Conservation (phyloP, 2,797 vertebrate genomes). For the Mycteria americana region DNA sequence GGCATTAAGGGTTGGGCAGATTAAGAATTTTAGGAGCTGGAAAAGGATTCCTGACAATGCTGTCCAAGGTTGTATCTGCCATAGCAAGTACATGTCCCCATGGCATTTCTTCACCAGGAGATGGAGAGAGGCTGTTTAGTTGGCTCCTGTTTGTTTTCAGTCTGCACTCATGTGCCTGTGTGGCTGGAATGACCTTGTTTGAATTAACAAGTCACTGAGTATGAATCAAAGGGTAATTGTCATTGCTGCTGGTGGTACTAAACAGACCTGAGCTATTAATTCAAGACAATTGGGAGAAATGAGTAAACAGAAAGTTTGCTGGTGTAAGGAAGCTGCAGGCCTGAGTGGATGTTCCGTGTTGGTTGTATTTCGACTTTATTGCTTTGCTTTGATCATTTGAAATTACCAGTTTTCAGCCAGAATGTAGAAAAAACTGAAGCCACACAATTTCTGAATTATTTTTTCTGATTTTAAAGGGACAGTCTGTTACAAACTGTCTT, state of each 20-base stretch:
- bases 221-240: slow-evolving; percentile 52
- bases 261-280: slow-evolving; percentile 56
- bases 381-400: slow-evolving; percentile 47
- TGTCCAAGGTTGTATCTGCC: background rate
- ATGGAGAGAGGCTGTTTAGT: background rate
- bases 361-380: slow-evolving; percentile 18
- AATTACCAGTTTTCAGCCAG: slow-evolving; percentile 5
- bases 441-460: background rate
- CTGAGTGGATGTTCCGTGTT: background rate
- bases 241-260: slow-evolving; percentile 36
- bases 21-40: background rate
- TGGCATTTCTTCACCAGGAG: background rate
- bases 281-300: slow-evolving; percentile 48
- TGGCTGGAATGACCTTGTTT: slow-evolving; percentile 44
- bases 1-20: background rate
- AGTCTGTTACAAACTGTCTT: background rate
- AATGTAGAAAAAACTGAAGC: background rate
- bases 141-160: slow-evolving; percentile 42
- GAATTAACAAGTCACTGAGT: slow-evolving; percentile 16
- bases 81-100: background rate
- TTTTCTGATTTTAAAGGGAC: background rate
- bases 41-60: background rate
- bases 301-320: slow-evolving; percentile 58
- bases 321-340: background rate
- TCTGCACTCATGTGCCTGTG: background rate